Base-by-base conservation (phyloP, 1,140 invertebrate species). In the Patella vulgata region DNA sequence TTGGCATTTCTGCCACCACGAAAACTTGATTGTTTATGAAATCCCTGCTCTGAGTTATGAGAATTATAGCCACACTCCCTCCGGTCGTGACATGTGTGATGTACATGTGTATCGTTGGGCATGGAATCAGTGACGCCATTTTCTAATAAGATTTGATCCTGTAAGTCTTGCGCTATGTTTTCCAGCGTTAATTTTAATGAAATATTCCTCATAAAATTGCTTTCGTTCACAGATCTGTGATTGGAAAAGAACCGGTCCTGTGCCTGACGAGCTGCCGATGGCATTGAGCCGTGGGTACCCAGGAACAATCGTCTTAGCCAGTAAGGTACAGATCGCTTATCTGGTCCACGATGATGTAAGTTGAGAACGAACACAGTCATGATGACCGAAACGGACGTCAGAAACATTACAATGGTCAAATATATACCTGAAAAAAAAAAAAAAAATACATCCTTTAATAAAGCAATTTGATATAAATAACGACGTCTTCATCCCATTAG, bases 341-440 rank as follows among this genome's bases (percentile, higher is more conserved):
- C 68, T 11, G 81, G 75, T 11, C 77, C 74, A n/a, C 77, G 55
- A 61, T 82, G 79, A 54, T 84, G 81, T 17, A 84, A 69, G 57
- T 83, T 82, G 6, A 84, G 66, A 4, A 84, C 81, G 53, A 81
- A 76, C 21, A 85, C 84, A 11, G 84, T 82, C 68, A 82, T 77
- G 27, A 85, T 83, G 23, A 85, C 81, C 6, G 82, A 85, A 17
- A 83, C 60, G 33, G 80, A 82, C 1, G 84, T 84, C 66, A 84
- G 74, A 2, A 80, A 75, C 84, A 85, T 85, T 0, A 83, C 79
- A 2, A 82, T 77, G 2, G 82, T 85, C 44, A 85, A 62, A 66
- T 85, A 85, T 42, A 84, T 78, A 55, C 82, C 82, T 85, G 68
- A 9, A 69, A 64, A 63, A 25, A 68, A 30, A 63, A 60, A 48